Evolutionary conservation across 2,888 invertebrate genomes (phyloP).

Genomic region (Branchipolynoe longqiensis): DNA sequence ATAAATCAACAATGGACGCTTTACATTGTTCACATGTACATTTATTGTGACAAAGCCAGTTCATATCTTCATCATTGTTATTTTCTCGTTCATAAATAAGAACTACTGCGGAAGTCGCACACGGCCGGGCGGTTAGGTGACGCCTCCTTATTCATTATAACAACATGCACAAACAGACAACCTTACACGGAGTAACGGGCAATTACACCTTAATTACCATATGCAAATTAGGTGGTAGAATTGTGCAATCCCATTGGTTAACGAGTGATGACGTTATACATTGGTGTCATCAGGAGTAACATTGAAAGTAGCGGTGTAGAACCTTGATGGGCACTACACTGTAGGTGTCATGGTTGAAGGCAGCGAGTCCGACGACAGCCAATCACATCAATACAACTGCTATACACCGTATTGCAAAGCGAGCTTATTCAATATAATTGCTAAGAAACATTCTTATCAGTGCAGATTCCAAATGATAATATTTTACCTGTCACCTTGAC

Average conservation of each 20-base stretch:
- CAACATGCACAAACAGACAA: neutral
- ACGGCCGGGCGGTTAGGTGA: neutral
- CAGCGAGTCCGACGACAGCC: neutral
- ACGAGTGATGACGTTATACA: neutral
- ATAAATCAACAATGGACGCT: neutral
- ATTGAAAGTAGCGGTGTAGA: neutral
- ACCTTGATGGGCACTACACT: conserved; percentile 18
- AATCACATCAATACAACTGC: too few species aligned
- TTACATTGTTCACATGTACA: conserved; percentile 30
- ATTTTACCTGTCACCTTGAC: too few species aligned
- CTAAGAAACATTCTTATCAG: neutral
- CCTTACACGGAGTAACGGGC: neutral
- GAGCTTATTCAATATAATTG: neutral
- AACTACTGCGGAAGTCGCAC: neutral
- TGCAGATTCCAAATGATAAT: too few species aligned
- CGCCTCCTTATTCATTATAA: neutral
- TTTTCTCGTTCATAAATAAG: conserved; percentile 25
- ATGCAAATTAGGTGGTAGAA: neutral
- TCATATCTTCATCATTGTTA: conserved; percentile 8
- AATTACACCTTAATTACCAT: neutral
- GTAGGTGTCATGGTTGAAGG: neutral
- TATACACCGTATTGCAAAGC: too few species aligned
- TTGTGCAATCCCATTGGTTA: neutral
- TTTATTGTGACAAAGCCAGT: conserved; percentile 55
- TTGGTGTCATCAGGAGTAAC: neutral